phyloP scores from a whole-genome alignment of 2,888 invertebrate genomes.

The Dendrolimus houi region DNA sequence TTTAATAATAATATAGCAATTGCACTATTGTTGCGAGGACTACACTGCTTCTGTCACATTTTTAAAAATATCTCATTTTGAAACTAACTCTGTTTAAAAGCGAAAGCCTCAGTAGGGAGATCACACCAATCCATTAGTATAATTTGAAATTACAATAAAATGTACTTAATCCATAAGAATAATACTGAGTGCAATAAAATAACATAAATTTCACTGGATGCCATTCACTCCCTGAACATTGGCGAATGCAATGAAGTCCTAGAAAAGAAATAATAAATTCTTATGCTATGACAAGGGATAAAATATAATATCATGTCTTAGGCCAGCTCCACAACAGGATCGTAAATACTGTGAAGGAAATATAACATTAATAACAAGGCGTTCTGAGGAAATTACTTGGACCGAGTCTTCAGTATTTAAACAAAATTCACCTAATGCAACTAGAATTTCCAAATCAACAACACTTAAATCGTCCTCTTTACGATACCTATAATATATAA shows the following conservation, averaged over 20 bases:
- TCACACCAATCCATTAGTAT: constrained; percentile 49
- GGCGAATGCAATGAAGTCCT: constrained; percentile 45
- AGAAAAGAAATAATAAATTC: constrained; percentile 37
- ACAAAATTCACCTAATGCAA: constrained; percentile 39
- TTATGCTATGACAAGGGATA: constrained; percentile 42
- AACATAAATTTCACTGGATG: constrained; percentile 64
- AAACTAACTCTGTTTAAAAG: constrained; percentile 41
- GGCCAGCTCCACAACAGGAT: constrained; percentile 52
- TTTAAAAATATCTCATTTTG: constrained; percentile 49
- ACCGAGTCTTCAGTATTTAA: constrained; percentile 29
- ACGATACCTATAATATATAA: constrained; percentile 63
- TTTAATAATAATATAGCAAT: constrained; percentile 65
- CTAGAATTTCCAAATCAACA: constrained; percentile 54
- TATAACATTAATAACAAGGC: constrained; percentile 23
- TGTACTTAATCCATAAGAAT: constrained; percentile 53
- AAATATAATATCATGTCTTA: constrained; percentile 50
- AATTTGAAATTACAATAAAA: constrained; percentile 38
- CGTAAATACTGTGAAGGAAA: constrained; percentile 31
- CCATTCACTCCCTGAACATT: constrained; percentile 31
- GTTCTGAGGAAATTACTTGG: constrained; percentile 10
- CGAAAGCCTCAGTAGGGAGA: constrained; percentile 54
- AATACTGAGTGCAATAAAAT: constrained; percentile 65
- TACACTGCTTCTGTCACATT: constrained; percentile 63
- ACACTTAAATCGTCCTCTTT: constrained; percentile 54
- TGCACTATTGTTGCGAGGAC: constrained; percentile 75